Evolutionary conservation across 2,797 vertebrate genomes (phyloP).

Genomic region (Linurgus olivaceus): DNA sequence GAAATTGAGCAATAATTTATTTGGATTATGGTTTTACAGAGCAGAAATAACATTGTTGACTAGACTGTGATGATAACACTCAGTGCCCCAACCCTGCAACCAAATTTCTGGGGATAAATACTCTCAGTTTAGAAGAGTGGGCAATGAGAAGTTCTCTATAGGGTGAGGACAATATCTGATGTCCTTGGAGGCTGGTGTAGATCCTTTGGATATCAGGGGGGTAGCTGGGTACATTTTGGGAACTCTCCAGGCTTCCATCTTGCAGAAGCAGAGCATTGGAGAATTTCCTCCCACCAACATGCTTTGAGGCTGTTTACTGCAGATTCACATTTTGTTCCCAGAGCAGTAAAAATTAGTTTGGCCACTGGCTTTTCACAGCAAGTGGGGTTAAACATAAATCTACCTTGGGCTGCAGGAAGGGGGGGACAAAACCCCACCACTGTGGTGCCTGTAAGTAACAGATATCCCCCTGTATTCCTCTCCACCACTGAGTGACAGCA

Average conservation of each 20-base stretch:
- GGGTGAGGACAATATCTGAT: fast-evolving
- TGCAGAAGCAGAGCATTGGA: neutral
- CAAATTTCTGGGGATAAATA: neutral
- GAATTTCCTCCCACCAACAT: neutral
- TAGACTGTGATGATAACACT: neutral
- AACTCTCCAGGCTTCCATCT: neutral
- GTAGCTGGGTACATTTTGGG: neutral
- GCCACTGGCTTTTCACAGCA: neutral
- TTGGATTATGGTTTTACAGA: neutral
- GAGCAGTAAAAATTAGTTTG: neutral
- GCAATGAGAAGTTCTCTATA: neutral
- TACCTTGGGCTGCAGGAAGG: neutral
- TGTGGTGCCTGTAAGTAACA: constrained; percentile 22
- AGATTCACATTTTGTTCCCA: neutral
- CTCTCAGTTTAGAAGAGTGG: fast-evolving
- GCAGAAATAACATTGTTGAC: neutral
- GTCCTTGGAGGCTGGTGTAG: neutral
- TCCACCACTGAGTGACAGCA: constrained; percentile 39
- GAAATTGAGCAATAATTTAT: neutral
- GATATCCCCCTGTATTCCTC: constrained; percentile 50
- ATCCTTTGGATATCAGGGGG: neutral
- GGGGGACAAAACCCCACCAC: fast-evolving
- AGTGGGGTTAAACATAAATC: neutral
- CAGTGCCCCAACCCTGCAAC: neutral
- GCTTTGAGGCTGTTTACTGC: neutral